These are phyloP conservation scores for Mesoligia furuncula DNA, from an alignment of 2,888 invertebrate species.

Conservation along the genomic window DNA sequence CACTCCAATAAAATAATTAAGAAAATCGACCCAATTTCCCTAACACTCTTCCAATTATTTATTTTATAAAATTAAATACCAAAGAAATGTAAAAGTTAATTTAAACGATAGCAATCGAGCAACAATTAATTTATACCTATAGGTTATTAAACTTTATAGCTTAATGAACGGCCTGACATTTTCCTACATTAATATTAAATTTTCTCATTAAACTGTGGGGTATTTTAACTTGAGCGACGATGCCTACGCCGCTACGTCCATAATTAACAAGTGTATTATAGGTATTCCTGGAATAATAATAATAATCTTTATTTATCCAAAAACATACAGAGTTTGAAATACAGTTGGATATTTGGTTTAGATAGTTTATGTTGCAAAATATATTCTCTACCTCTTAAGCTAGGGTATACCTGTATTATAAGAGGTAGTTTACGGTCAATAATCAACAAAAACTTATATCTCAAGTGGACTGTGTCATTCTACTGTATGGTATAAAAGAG, in stretches of 20 bases:
- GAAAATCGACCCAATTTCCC: too few species aligned
- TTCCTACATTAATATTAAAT: constrained; percentile 1
- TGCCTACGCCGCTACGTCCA: neutral
- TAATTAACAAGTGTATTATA: neutral
- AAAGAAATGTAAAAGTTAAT: neutral
- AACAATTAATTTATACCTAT: constrained; percentile 22
- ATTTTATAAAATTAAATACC: neutral
- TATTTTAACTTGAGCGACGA: constrained; percentile 6
- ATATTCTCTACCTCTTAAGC: too few species aligned
- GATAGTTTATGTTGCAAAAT: too few species aligned
- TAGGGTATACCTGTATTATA: too few species aligned
- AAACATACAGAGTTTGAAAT: too few species aligned
- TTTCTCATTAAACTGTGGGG: constrained; percentile 14
- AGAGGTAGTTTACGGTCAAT: too few species aligned
- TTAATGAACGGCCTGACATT: neutral
- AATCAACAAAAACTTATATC: too few species aligned
- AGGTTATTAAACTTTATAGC: constrained; percentile 8
- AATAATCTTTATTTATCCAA: too few species aligned
- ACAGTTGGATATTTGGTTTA: too few species aligned
- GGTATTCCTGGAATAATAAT: neutral
- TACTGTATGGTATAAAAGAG: too few species aligned
- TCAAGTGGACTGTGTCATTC: too few species aligned
- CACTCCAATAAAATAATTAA: neutral
- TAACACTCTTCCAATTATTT: neutral
- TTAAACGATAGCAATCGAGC: constrained; percentile 7